phyloP scores from a whole-genome alignment of 1,140 invertebrate species.

The Centruroides sculpturatus region DNA sequence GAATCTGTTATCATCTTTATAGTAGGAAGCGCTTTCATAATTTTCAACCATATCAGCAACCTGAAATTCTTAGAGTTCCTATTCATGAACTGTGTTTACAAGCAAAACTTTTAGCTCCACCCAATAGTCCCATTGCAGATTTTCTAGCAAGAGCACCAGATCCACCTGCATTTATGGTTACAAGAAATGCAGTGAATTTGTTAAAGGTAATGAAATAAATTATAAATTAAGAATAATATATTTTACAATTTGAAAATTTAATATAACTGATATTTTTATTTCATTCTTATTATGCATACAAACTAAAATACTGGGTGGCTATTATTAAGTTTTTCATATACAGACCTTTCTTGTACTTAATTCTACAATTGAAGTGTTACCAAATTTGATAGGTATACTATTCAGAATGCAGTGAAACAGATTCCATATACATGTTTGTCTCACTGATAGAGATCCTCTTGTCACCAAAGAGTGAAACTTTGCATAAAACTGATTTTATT shows the following conservation, averaged over 20 bases:
- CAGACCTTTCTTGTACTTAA: too few species aligned
- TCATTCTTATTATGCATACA: too few species aligned
- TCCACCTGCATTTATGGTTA: slow-evolving; percentile 59
- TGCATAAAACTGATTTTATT: too few species aligned
- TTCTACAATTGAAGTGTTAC: too few species aligned
- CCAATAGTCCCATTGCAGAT: slow-evolving; percentile 58
- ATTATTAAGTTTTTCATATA: too few species aligned
- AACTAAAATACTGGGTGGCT: too few species aligned
- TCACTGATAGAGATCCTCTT: too few species aligned
- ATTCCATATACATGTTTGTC: too few species aligned
- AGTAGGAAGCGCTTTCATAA: slow-evolving; percentile 49
- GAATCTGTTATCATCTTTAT: slow-evolving; percentile 60
- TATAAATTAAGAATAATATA: background rate
- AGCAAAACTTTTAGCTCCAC: slow-evolving; percentile 65
- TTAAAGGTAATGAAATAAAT: slow-evolving; percentile 38
- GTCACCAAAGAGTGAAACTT: too few species aligned
- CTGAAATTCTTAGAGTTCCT: slow-evolving; percentile 71
- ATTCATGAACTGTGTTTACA: slow-evolving; percentile 85
- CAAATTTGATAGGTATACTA: too few species aligned
- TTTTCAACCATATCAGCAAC: slow-evolving; percentile 43
- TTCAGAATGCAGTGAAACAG: too few species aligned
- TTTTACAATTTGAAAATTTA: background rate
- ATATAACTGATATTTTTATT: too few species aligned
- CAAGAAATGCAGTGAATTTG: slow-evolving; percentile 55
- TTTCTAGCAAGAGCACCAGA: slow-evolving; percentile 69